Evolutionary conservation across 2,113 vertebrate species (phyloP).

Genomic region (Megaleporinus macrocephalus): DNA sequence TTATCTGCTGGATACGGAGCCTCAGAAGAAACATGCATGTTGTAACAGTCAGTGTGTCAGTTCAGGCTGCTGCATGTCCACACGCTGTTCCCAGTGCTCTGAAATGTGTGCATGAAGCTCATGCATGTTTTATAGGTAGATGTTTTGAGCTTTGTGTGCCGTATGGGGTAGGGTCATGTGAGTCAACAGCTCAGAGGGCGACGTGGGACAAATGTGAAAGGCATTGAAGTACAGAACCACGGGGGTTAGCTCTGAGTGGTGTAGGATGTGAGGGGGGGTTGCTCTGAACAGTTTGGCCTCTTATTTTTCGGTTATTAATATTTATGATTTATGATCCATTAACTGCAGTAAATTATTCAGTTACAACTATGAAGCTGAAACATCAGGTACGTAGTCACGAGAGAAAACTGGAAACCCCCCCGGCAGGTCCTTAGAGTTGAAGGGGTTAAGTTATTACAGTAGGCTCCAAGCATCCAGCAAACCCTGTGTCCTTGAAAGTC

Average conservation of each 20-base stretch:
- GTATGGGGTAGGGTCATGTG: slow-evolving; percentile 1
- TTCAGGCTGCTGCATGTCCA: no score
- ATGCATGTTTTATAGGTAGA: slow-evolving; percentile 3
- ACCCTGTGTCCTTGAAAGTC: slow-evolving; percentile 77
- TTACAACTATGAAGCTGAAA: no score
- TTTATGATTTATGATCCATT: neutral
- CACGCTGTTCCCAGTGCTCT: neutral
- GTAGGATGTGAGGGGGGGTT: neutral
- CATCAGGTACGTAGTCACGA: no score
- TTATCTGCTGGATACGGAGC: no score
- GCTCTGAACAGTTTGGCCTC: neutral
- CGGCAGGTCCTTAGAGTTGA: neutral
- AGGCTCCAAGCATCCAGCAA: slow-evolving; percentile 55
- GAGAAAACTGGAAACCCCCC: no score
- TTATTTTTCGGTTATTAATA: neutral
- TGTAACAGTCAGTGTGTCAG: no score
- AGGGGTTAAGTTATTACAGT: neutral
- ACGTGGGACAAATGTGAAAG: neutral
- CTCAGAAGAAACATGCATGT: no score
- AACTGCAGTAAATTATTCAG: no score
- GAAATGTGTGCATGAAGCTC: neutral
- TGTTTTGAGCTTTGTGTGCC: neutral
- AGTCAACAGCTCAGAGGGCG: neutral
- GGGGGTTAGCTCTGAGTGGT: neutral
- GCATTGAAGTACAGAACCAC: no score